phyloP scores from a whole-genome alignment of 2,113 vertebrate species.

The Coregonus clupeaformis region DNA sequence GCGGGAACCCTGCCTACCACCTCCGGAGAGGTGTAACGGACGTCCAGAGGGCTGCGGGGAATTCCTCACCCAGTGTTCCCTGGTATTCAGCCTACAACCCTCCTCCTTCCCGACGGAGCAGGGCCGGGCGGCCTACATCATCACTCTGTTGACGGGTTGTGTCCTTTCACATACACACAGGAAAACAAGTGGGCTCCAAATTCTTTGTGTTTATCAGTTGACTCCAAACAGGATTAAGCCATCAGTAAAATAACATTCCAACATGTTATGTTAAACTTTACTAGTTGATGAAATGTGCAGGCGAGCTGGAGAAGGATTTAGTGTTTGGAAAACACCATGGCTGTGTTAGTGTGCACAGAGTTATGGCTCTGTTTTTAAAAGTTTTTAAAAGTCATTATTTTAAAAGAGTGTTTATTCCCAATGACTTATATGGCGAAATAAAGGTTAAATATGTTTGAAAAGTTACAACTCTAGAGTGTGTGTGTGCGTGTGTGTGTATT shows the following conservation, averaged over 20 bases:
- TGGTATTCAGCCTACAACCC: no score
- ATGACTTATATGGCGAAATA: constrained; percentile 22
- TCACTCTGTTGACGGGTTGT: no score
- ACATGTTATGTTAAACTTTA: constrained; percentile 68
- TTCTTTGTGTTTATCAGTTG: constrained; percentile 58
- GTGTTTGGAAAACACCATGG: constrained; percentile 54
- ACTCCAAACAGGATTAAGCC: constrained; percentile 58
- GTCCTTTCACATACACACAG: no score
- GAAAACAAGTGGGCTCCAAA: constrained; percentile 37
- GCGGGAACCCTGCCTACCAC: no score
- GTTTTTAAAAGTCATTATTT: constrained; percentile 1
- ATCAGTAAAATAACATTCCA: constrained; percentile 64
- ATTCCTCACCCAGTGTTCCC: no score
- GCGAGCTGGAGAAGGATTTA: constrained; percentile 59
- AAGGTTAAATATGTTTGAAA: constrained; percentile 28
- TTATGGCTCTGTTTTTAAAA: constrained; percentile 36
- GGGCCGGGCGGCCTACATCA: no score
- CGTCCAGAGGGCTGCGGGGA: no score
- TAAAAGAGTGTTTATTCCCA: constrained; percentile 49
- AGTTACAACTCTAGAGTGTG: neutral
- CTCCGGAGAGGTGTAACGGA: no score
- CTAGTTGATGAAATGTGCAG: constrained; percentile 67
- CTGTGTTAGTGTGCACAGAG: constrained; percentile 56
- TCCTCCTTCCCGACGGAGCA: no score
- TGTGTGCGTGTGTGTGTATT: neutral